These are phyloP conservation scores for Sebastes miniatus DNA, from an alignment of 2,797 vertebrate genomes.

Conservation along the genomic window DNA sequence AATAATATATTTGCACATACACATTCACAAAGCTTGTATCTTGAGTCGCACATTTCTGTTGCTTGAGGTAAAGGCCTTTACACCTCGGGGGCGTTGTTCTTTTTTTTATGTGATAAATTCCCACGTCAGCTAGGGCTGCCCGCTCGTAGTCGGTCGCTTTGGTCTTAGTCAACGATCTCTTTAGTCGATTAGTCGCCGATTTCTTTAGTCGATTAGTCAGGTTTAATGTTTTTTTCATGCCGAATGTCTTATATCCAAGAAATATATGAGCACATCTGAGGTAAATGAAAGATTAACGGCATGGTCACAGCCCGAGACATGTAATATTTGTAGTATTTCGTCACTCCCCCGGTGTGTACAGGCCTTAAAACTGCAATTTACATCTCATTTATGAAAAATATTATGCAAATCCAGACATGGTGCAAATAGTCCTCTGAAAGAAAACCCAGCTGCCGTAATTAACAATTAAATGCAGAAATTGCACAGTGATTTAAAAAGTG, in stretches of 20 bases:
- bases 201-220: no score
- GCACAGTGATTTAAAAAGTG: conserved; percentile 16
- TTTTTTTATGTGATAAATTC: background rate
- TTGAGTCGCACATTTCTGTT: background rate
- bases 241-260: background rate
- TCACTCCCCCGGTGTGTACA: background rate
- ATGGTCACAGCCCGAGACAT: background rate
- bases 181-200: no score
- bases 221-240: no score
- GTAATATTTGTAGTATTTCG: background rate
- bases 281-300: background rate
- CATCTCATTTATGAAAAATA: background rate
- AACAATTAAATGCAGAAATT: conserved; percentile 1
- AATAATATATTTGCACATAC: conserved; percentile 50
- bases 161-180: background rate
- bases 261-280: background rate
- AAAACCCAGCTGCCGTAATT: background rate
- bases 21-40: conserved; percentile 13
- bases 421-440: background rate
- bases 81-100: background rate
- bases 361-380: conserved; percentile 4
- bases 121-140: no score
- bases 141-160: no score
- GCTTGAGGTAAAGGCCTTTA: background rate
- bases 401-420: background rate